Evolutionary conservation across 2,797 vertebrate genomes (phyloP), one percentile per base, ranked within the genome.

Genomic region (Oryzias dopingdopingensis): DNA sequence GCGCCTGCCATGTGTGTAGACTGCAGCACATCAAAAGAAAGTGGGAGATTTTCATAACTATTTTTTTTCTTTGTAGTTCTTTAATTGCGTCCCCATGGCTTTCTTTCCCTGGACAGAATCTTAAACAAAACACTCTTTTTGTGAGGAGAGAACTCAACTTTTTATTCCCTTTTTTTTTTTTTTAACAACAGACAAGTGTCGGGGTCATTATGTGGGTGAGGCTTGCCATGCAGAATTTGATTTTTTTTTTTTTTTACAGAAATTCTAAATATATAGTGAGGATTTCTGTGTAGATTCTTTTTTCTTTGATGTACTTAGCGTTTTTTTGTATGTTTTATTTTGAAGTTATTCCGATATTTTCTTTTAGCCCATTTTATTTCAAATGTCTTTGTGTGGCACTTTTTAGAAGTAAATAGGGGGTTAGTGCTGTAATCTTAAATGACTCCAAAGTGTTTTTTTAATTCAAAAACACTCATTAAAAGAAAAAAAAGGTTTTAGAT

Each of bases 61-160:
- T 90, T 90, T 89, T 91, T 89, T 89, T 86, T 91, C 91, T 92
- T 92, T 93, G 91, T 92, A 92, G 89, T 92, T 91, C 88, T 90
- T 91, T 93, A 92, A 93, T 93, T 93, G 88, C 86, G 68, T 93
- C 92, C 92, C 92, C 74, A 83, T 89, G 91, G 92, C 86, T 90
- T 92, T 91, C 90, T 80, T 84, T 91, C 88, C 89, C 86, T 89
- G 89, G 88, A 91, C 90, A 92, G 89, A 90, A 90, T 91, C 90
- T 90, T 89, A 91, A 88, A 89, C 89, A 90, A 89, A 91, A 92
- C 86, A 90, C 84, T 86, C 74, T 89, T 85, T 89, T 85, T 77
- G 83, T 72, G 69, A 80, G 66, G 82, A 81, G 72, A 82, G 82
- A 75, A 82, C 68, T 68, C 68, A 83, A 82, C 72, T 87, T 82